Evolutionary conservation across 2,888 invertebrate genomes (phyloP), one percentile per base, ranked within the genome.

Genomic region (Perithous albicinctus): DNA sequence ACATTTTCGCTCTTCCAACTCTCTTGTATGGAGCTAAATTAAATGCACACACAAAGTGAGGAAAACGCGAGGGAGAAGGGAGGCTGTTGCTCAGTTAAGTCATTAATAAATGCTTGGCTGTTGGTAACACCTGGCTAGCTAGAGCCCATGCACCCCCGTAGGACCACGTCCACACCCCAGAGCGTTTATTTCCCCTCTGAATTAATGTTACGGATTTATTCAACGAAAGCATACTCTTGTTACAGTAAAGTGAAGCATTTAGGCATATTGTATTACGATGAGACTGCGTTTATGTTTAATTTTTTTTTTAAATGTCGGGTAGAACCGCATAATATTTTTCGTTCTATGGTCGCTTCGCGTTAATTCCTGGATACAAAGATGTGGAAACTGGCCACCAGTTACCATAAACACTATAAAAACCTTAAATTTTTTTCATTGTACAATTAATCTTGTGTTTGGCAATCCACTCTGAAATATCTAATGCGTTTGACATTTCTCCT

Each of bases 101-200:
- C 78, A 82, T 82, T 82, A 82, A 82, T 82, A 82, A 82, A 82
- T 78, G 82, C 78, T 78, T 15, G 75, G 66, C 72, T 82, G 75
- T 82, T 75, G 82, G 78, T 67, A 82, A 75, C 82, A 82, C 75
- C 82, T 82, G 82, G 82, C 75, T 61, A 29, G 69, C 67, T 43
- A 56, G 64, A 75, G 61, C 75, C 72, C 51, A 78, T 72, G 75
- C 78, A 56, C 23, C 61, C 20, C 20, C 43, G 32, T 41, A 51
- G 41, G 20, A 51, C 32, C 59, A 59, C 59, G 32, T 59, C 29
- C 59, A 32, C 51, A 32, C 32, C 61, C 63, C 48, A 41, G n/a
- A 74, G 64, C 70, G 29, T 59, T 43, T 66, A 74, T 82, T 74
- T 74, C 35, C 59, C 43, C 41, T 66, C 26, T 43, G 38, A 67